Base-by-base conservation (phyloP, 2,113 vertebrate species). In the Onychostruthus taczanowskii region DNA sequence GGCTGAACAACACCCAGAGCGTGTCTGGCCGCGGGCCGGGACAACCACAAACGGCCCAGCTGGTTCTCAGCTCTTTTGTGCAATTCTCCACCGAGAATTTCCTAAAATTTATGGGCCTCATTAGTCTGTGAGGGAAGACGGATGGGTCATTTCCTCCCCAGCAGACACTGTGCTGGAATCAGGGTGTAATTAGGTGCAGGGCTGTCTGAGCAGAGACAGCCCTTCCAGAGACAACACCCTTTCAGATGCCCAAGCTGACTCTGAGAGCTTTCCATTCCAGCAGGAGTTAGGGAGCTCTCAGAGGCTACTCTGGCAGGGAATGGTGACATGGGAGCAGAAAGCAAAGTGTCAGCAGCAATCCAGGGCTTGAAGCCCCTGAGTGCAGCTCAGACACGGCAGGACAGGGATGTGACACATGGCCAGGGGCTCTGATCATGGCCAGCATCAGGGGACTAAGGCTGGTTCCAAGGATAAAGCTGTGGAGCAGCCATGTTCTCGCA, bases 1-100 rank as follows among this genome's bases (percentile, higher is more conserved):
- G 21, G 41, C 66, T 37, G 67, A 39, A 8, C 16, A 33, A 33
- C 55, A 37, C 1, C 37, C n/a, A 2, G n/a, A 78, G 46, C 1
- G 2, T 61, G 79, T 3, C 79, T 83, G 79, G 69, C 77, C 1
- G 0, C 0, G 1, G 35, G 67, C 35, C 7, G 3, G 37, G 61
- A 80, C 72, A 33, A 72, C 66, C 5, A 0, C 52, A 37, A 82
- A 43, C 5, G 0, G 28, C 13, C 63, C 10, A 3, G 44, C n/a
- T 58, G 44, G 37, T 50, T 44, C 86, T 46, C 58, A 52, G 14
- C 30, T 58, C 16, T 28, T 53, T 19, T 21, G 26, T 63, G 80
- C 18, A 35, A 59, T 21, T 27, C 75, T 35, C 61, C 19, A 9
- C 39, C 10, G 53, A 67, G 66, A 81, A 63, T n/a, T 74, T 20